These are phyloP conservation scores for Trogon melanurus DNA, from an alignment of 2,113 vertebrate species.

Conservation along the genomic window DNA sequence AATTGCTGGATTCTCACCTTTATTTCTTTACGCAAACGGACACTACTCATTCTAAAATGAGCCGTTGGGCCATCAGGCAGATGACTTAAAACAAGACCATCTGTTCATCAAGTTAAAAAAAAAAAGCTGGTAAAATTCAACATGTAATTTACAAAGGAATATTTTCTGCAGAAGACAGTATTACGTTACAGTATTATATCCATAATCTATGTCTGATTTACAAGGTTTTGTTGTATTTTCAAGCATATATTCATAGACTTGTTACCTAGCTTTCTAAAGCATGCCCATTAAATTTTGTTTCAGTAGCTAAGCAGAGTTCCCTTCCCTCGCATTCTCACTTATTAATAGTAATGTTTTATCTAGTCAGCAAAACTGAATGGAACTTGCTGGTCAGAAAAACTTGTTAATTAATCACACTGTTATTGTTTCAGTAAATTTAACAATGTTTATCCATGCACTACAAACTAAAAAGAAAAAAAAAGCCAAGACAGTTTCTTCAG, in stretches of 20 bases:
- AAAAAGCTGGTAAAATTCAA: background rate
- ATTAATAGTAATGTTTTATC: background rate
- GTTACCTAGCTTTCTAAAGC: background rate
- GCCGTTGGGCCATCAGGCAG: conserved; percentile 95
- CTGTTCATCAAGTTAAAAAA: conserved; percentile 82
- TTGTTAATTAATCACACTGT: background rate
- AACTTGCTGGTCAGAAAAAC: background rate
- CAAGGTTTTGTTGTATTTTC: background rate
- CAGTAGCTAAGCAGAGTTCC: background rate
- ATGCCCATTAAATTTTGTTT: background rate
- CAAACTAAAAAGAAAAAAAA: background rate
- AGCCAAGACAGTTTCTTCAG: background rate
- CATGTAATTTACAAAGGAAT: background rate
- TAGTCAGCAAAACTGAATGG: background rate
- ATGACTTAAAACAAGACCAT: conserved; percentile 95
- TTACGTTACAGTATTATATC: background rate
- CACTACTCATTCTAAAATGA: conserved; percentile 95
- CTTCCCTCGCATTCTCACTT: background rate
- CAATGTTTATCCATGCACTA: background rate
- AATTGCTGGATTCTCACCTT: conserved; percentile 78
- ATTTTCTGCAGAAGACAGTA: background rate
- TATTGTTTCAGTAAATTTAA: background rate
- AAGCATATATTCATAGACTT: background rate
- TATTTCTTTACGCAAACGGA: conserved; percentile 94
- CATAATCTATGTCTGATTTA: background rate